phyloP scores from a whole-genome alignment of 2,797 vertebrate species.

The Pterois miles region DNA sequence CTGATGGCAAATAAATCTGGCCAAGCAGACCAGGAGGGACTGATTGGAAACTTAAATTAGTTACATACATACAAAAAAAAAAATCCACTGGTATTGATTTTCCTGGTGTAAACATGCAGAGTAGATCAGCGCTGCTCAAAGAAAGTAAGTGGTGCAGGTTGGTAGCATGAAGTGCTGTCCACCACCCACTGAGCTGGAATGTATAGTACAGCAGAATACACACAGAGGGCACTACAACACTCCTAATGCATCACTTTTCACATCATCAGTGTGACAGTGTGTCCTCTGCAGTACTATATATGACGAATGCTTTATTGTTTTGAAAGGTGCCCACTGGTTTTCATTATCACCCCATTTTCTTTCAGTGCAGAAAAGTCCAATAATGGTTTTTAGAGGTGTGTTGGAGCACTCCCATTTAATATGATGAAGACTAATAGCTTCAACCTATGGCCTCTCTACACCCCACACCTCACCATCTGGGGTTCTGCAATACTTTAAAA shows the following conservation, averaged over 20 bases:
- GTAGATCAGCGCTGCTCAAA: neutral
- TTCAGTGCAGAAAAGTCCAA: constrained; percentile 11
- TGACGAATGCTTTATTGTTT: constrained; percentile 30
- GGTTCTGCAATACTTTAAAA: constrained; percentile 28
- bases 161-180: constrained; percentile 7
- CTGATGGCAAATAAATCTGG: neutral
- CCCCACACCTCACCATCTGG: constrained; percentile 64
- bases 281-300: constrained; percentile 25
- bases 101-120: neutral
- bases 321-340: constrained; percentile 60
- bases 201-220: constrained; percentile 52
- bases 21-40: neutral
- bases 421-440: constrained; percentile 62
- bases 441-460: constrained; percentile 37
- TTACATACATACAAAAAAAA: neutral
- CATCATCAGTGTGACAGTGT: constrained; percentile 33
- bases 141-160: neutral
- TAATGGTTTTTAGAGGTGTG: constrained; percentile 31
- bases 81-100: neutral
- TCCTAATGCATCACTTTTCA: constrained; percentile 42
- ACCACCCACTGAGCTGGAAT: constrained; percentile 44
- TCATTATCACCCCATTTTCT: constrained; percentile 56
- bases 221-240: constrained; percentile 73
- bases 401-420: constrained; percentile 34
- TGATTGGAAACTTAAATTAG: neutral